Evolutionary conservation across 2,113 vertebrate genomes (phyloP).

Genomic region (Monopterus albus): DNA sequence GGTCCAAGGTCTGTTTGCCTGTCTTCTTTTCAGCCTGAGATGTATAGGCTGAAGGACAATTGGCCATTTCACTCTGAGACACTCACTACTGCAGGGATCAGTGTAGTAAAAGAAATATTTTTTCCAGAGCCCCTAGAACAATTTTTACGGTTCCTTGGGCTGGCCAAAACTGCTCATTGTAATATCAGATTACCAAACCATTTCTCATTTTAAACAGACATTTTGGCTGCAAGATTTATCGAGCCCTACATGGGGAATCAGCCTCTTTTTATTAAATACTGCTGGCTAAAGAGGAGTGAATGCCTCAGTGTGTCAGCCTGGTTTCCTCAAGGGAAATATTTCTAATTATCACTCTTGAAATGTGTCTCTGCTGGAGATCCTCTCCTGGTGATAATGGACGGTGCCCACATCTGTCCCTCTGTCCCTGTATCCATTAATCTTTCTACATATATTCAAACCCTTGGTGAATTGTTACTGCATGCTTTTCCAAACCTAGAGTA

Average conservation of each 20-base stretch:
- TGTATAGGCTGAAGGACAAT: slow-evolving; percentile 30
- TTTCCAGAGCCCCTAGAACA: slow-evolving; percentile 38
- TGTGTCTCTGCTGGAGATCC: neutral
- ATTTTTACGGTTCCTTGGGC: slow-evolving; percentile 48
- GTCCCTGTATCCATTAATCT: neutral
- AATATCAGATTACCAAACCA: slow-evolving; percentile 16
- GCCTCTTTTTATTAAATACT: slow-evolving; percentile 12
- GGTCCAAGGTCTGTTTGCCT: slow-evolving; percentile 33
- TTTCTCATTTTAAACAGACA: slow-evolving; percentile 16
- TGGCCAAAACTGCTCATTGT: slow-evolving; percentile 14
- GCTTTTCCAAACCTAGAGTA: slow-evolving; percentile 14
- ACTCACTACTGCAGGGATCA: slow-evolving; percentile 50
- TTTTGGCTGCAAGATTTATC: neutral
- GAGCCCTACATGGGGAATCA: neutral
- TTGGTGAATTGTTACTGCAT: slow-evolving; percentile 2
- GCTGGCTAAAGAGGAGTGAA: neutral
- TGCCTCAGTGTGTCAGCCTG: slow-evolving; percentile 6
- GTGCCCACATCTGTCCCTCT: neutral
- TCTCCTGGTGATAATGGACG: neutral
- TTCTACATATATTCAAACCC: slow-evolving; percentile 7
- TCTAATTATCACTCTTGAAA: neutral
- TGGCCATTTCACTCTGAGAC: slow-evolving; percentile 48
- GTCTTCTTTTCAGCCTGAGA: slow-evolving; percentile 1
- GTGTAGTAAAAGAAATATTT: slow-evolving; percentile 43
- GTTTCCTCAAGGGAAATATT: slow-evolving; percentile 10